phyloP scores from a whole-genome alignment of 2,113 vertebrate species.

The Myiozetetes cayanensis region DNA sequence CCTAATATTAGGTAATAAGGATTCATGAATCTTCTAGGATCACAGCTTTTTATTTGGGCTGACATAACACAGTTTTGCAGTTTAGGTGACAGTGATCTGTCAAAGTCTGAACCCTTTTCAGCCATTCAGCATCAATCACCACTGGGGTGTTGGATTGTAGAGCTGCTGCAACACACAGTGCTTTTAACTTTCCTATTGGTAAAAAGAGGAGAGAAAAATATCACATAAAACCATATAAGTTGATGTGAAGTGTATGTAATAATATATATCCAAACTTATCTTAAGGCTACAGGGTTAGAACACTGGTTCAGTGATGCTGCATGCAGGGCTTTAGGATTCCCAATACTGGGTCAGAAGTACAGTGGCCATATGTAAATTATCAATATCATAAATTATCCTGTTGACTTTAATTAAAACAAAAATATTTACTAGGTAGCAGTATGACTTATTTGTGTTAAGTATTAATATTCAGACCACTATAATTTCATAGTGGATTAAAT shows the following conservation, averaged over 20 bases:
- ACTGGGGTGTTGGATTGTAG: not conserved
- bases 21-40: not conserved
- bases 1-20: not conserved
- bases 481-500: not conserved
- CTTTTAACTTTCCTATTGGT: not conserved
- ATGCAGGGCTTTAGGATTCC: not conserved
- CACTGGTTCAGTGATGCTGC: not conserved
- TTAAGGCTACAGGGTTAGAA: not conserved
- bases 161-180: not conserved
- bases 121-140: accelerated
- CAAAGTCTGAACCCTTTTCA: not conserved
- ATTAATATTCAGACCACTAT: not conserved
- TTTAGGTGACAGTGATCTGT: not conserved
- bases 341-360: not conserved
- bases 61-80: not conserved
- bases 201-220: not conserved
- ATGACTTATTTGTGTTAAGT: not conserved
- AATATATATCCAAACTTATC: not conserved
- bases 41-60: not conserved
- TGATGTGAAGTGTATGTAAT: not conserved
- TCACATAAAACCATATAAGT: not conserved
- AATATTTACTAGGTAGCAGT: not conserved
- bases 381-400: not conserved
- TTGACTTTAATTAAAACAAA: not conserved
- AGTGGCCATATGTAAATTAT: not conserved